Evolutionary conservation across 2,113 vertebrate genomes (phyloP).

Genomic region (Heloderma charlesbogerti): DNA sequence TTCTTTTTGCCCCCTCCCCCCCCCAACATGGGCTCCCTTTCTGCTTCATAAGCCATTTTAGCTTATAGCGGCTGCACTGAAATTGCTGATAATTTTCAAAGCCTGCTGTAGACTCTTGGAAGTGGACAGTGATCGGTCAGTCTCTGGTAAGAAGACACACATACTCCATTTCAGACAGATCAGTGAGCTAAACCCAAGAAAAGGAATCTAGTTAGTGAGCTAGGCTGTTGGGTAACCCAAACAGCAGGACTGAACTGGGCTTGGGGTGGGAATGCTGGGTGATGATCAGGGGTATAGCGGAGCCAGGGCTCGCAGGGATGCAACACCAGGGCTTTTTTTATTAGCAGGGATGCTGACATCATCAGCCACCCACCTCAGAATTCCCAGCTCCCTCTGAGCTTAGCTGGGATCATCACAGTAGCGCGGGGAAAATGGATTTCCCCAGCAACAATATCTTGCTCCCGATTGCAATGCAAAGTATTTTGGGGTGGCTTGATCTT

Average conservation of each 20-base stretch:
- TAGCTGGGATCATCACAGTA: no score
- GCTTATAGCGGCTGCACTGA: constrained; percentile 45
- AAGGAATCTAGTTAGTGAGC: constrained; percentile 49
- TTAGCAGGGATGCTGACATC: no score
- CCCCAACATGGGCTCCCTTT: neutral
- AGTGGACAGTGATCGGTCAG: constrained; percentile 6
- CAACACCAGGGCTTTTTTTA: no score
- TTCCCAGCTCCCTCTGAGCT: no score
- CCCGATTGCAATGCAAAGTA: no score
- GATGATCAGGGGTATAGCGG: no score
- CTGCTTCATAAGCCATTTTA: constrained; percentile 39
- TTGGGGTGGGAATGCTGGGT: no score
- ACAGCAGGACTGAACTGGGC: neutral
- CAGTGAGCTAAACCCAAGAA: constrained; percentile 33
- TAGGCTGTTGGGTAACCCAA: constrained; percentile 16
- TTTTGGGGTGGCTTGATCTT: no score
- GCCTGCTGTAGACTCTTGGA: constrained; percentile 59
- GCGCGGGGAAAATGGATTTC: no score
- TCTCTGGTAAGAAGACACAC: fast-evolving
- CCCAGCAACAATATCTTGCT: no score
- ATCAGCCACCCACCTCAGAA: no score
- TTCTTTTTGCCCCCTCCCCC: constrained; percentile 16
- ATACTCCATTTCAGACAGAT: constrained; percentile 38
- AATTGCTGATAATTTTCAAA: constrained; percentile 53
- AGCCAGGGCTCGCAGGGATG: neutral